A percentile compares a stretch with the other conserved stretches of the same genome.
These are phyloP conservation scores for Mamestra configurata DNA, from an alignment of 1,140 invertebrate species.

Conservation along the genomic window DNA sequence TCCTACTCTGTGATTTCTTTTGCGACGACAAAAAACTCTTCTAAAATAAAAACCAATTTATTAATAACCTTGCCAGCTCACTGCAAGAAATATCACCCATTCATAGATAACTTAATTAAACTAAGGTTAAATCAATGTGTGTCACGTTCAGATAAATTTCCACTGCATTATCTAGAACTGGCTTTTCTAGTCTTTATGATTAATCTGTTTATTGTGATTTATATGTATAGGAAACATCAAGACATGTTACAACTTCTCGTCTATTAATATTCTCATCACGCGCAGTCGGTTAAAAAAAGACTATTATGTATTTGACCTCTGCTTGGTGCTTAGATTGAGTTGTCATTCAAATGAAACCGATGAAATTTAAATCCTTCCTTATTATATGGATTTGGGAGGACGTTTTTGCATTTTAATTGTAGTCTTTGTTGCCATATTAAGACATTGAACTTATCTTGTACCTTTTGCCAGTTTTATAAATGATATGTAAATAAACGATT, in stretches of 20 bases:
- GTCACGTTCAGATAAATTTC: slow-evolving; percentile 30
- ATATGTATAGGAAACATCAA: not conserved
- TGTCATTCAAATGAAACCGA: not conserved
- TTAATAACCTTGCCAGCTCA: not conserved
- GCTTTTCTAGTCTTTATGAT: not conserved
- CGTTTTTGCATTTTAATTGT: not conserved
- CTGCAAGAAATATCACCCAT: not conserved
- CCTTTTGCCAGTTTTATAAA: not conserved
- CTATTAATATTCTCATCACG: slow-evolving; percentile 13
- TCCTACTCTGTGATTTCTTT: too few relatives aligned
- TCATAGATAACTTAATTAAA: slow-evolving; percentile 9
- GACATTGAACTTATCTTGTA: not conserved
- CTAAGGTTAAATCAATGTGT: slow-evolving; percentile 4
- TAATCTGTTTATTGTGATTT: slow-evolving; percentile 16
- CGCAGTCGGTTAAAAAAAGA: not conserved
- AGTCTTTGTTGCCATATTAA: not conserved
- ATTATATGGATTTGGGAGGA: not conserved
- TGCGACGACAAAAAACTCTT: too few relatives aligned
- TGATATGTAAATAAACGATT: too few relatives aligned
- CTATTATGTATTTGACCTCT: slow-evolving; percentile 33
- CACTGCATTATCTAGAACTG: slow-evolving; percentile 5
- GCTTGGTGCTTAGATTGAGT: not conserved
- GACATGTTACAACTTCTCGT: not conserved
- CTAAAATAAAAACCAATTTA: not conserved
- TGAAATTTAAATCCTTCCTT: slow-evolving; percentile 18